Evolutionary conservation across 37 sponge, comb jelly and placozoan genomes (phyloP).

Genomic region (Ephydatia muelleri): DNA sequence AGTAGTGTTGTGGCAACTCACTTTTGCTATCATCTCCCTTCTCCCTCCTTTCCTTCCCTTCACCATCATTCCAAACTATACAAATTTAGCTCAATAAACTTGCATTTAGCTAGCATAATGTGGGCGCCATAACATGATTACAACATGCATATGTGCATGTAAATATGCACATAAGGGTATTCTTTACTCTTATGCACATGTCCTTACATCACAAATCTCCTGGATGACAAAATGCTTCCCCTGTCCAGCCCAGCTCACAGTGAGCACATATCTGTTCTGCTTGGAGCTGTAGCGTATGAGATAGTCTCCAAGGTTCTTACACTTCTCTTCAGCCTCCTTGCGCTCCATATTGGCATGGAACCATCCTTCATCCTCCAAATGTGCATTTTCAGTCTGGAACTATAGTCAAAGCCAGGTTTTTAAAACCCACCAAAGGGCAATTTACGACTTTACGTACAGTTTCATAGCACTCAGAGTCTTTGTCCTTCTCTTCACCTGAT

Average conservation of each 20-base stretch:
- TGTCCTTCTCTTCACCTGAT: background rate
- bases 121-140: too few relatives aligned
- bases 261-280: constrained; percentile 73
- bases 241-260: constrained; percentile 55
- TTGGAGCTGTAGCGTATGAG: constrained; percentile 75
- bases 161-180: too few relatives aligned
- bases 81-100: too few relatives aligned
- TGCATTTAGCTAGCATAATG: too few relatives aligned
- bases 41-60: too few relatives aligned
- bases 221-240: constrained; percentile 90
- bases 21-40: too few relatives aligned
- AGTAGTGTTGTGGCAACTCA: too few relatives aligned
- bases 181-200: too few relatives aligned
- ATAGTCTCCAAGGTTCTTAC: constrained; percentile 84
- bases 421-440: background rate
- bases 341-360: constrained; percentile 84
- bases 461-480: background rate
- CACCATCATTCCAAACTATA: too few relatives aligned
- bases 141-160: too few relatives aligned
- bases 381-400: background rate
- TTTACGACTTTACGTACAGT: background rate
- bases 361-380: constrained; percentile 86
- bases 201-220: constrained; percentile 65
- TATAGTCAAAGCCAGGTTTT: background rate
- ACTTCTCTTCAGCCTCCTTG: constrained; percentile 78